Percentiles rank a stretch among this genome's conserved stretches.
These are phyloP conservation scores for Odontocerum albicorne DNA, from an alignment of 2,888 invertebrate genomes.

Conservation along the genomic window DNA sequence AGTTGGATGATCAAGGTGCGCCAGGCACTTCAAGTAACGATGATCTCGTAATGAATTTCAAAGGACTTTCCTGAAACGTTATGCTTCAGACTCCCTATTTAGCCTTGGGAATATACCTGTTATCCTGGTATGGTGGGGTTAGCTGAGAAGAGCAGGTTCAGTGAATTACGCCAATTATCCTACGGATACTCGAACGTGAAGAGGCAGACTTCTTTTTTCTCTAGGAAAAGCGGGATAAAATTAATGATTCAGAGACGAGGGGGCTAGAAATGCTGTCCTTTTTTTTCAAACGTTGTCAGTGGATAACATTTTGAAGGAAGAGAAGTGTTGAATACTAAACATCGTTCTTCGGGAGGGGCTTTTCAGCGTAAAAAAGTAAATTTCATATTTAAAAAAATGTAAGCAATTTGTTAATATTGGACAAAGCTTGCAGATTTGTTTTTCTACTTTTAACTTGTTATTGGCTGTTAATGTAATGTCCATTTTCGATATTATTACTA, in stretches of 20 bases:
- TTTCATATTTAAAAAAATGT: too few species aligned
- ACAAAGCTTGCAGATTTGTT: too few species aligned
- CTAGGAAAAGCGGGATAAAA: background rate
- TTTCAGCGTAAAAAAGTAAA: too few species aligned
- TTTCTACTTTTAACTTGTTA: too few species aligned
- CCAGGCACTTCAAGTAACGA: constrained; percentile 29
- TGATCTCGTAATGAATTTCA: constrained; percentile 32
- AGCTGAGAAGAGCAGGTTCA: background rate
- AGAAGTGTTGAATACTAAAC: too few species aligned
- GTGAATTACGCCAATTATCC: background rate
- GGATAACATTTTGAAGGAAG: too few species aligned
- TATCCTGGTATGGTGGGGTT: background rate
- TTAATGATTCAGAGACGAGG: background rate
- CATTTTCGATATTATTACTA: too few species aligned
- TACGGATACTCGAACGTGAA: background rate
- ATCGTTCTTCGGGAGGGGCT: too few species aligned
- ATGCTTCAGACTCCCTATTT: background rate
- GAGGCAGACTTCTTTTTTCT: background rate
- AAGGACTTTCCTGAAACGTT: constrained; percentile 4
- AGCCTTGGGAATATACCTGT: too few species aligned
- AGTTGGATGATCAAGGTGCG: constrained; percentile 28
- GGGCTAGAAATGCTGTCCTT: background rate
- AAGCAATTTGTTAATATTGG: too few species aligned
- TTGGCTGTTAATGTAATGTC: too few species aligned
- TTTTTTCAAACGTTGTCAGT: too few species aligned